Evolutionary conservation across 53 echinoderm and acorn worm genomes (phyloP).

Genomic region (Crossaster papposus): DNA sequence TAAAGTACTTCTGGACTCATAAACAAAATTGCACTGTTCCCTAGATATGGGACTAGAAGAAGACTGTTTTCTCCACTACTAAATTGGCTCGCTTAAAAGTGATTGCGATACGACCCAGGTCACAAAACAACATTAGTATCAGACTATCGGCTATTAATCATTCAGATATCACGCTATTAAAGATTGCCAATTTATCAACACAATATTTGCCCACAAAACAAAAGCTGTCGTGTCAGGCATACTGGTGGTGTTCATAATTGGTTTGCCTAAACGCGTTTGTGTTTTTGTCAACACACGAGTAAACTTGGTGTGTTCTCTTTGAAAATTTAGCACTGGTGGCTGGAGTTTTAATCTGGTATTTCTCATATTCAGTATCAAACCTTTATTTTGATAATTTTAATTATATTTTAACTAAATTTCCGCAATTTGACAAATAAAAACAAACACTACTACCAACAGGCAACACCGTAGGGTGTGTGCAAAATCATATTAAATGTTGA

Average conservation of each 20-base stretch:
- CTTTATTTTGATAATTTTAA: not conserved
- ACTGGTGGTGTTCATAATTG: not conserved
- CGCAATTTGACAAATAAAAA: too few species aligned
- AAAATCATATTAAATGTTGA: too few species aligned
- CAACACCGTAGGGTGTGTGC: too few species aligned
- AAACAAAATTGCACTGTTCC: not conserved
- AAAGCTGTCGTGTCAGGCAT: not conserved
- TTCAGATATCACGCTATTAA: constrained; percentile 15
- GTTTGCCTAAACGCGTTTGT: not conserved
- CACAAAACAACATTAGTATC: not conserved
- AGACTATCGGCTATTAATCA: not conserved
- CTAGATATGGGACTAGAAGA: not conserved
- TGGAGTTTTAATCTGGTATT: too few species aligned
- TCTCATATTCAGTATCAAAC: not conserved
- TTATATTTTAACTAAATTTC: not conserved
- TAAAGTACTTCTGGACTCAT: too few species aligned
- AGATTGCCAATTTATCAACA: constrained; percentile 9
- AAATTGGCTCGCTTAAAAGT: not conserved
- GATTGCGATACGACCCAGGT: not conserved
- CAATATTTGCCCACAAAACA: constrained; percentile 7
- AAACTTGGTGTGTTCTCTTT: not conserved
- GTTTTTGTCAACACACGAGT: not conserved
- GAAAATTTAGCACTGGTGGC: too few species aligned
- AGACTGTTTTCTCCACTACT: not conserved
- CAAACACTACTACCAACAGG: too few species aligned